Conservation (phyloP, 1,140 invertebrate species). For the Pinna nobilis region DNA sequence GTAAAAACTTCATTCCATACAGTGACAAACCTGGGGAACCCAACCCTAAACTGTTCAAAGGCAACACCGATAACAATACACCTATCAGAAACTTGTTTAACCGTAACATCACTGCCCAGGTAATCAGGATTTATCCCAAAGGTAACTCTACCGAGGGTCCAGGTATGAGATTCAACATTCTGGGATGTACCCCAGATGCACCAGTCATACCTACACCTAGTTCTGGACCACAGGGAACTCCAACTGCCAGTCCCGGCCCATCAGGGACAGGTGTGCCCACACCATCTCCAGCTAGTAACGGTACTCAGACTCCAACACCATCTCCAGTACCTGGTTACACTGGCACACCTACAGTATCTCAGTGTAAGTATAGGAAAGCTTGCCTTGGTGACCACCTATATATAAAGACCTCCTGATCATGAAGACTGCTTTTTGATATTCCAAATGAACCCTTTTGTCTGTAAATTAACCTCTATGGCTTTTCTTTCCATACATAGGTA, state of each 20-base stretch:
- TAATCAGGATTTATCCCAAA: constrained; percentile 49
- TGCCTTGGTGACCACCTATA: too few relatives aligned
- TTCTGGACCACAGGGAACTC: not conserved
- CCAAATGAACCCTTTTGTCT: too few relatives aligned
- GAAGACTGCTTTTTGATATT: too few relatives aligned
- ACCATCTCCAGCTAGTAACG: too few relatives aligned
- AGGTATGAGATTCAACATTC: constrained; percentile 52
- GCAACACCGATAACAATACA: constrained; percentile 44
- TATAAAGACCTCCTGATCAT: too few relatives aligned
- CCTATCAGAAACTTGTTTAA: constrained; percentile 51
- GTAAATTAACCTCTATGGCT: too few relatives aligned
- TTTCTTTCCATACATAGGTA: too few relatives aligned
- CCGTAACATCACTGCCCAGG: constrained; percentile 53
- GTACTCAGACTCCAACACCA: too few relatives aligned
- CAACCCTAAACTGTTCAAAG: constrained; percentile 47
- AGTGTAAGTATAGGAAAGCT: too few relatives aligned
- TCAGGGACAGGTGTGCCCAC: not conserved
- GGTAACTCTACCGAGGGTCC: constrained; percentile 6
- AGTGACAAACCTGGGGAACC: constrained; percentile 35
- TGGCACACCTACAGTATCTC: too few relatives aligned
- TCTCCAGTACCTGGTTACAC: too few relatives aligned
- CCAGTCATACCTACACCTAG: constrained; percentile 25
- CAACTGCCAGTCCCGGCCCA: constrained; percentile 10
- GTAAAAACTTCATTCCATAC: constrained; percentile 52
- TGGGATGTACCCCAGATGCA: constrained; percentile 50